Conservation (phyloP, 2,888 invertebrate species). For the Aphodius sticticus region DNA sequence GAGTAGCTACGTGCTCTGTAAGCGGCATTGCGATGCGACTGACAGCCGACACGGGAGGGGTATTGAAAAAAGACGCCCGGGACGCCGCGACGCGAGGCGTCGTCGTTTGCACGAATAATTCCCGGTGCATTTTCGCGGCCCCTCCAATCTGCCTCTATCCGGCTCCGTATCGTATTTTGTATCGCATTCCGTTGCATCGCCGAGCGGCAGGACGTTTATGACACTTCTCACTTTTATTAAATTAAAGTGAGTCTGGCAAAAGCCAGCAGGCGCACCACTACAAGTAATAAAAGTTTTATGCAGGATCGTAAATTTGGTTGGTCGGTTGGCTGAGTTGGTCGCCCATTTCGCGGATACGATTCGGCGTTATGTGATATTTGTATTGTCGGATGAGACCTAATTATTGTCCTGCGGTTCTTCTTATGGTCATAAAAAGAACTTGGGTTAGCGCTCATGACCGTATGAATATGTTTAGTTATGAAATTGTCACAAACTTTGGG, state of each 20-base stretch:
- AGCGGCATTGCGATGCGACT: not conserved
- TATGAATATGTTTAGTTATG: no score
- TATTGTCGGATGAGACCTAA: not conserved
- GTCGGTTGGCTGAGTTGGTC: not conserved
- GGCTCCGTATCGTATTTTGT: not conserved
- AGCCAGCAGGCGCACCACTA: not conserved
- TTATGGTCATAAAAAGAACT: no score
- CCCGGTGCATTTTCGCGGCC: not conserved
- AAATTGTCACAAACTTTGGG: no score
- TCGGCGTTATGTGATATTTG: not conserved
- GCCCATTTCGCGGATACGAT: not conserved
- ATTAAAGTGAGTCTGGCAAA: not conserved
- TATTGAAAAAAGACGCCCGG: not conserved
- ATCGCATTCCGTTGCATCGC: not conserved
- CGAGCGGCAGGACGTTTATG: not conserved
- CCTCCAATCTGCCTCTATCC: not conserved
- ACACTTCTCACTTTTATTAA: slow-evolving; percentile 4
- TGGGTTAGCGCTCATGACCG: no score
- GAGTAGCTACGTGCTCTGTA: not conserved
- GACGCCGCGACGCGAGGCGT: not conserved
- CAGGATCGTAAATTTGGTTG: not conserved
- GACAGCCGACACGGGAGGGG: not conserved
- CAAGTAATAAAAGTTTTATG: not conserved
- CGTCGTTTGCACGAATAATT: not conserved
- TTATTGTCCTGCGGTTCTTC: no score